Base-by-base conservation (phyloP, 1,140 invertebrate species). In the Drosophila bocki region DNA sequence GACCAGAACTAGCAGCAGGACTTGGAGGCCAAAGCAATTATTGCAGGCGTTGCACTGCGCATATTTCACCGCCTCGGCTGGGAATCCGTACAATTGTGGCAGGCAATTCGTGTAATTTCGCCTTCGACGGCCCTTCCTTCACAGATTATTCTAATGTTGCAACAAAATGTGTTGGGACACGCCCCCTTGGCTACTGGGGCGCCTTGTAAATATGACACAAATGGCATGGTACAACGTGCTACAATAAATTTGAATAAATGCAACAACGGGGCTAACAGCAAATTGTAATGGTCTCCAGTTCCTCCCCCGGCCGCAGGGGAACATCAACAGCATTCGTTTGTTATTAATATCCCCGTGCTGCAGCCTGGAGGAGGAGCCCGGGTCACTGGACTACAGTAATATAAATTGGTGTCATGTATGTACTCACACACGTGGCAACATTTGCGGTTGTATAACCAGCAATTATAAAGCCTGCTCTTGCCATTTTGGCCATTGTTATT, bases 401-500 rank as follows among this genome's bases (percentile, higher is more conserved):
- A 83, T 80, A 80, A 85, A 80, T 72, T 80, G 59, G 76, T 78
- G 76, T 85, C 78, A 69, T 72, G 51, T 58, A 60, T 64, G 51
- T 17, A 48, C 45, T 47, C 39, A 51, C 41, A 77, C 65, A 82
- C 67, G 59, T 62, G 78, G 57, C 44, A 69, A 56, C 70, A 78
- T 71, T 86, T 86, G 80, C 54, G 75, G 69, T 79, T 75, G 67
- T 68, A 82, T 80, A 79, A 86, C 76, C 67, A 87, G 70, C 83
- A 87, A 86, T 86, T 86, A 87, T 76, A 69, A 76, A 65, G 61
- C 75, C 70, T 67, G 50, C 68, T 61, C 59, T 47, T 60, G 62
- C 53, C 50, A 54, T 71, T 69, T 26, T 35, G 13, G 44, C 69
- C 65, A 72, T 72, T 72, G 67, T 72, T 72, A 50, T 72, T 42